These are phyloP conservation scores for Scaptomyza parva DNA, from an alignment of 2,888 invertebrate genomes.

Conservation along the genomic window DNA sequence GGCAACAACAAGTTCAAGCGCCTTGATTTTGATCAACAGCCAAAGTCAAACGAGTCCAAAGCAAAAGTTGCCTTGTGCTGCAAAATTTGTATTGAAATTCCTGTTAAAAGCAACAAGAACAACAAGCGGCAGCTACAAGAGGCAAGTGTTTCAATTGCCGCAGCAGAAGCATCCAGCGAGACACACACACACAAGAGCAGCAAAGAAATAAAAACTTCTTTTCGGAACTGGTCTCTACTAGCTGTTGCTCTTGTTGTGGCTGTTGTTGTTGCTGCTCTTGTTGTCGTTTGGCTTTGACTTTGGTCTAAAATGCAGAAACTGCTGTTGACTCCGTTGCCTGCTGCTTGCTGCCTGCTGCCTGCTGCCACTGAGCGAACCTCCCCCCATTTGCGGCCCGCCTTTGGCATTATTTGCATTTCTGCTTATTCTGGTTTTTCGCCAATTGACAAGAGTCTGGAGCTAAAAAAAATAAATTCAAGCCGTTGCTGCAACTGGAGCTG, in stretches of 20 bases:
- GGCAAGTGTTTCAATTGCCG: constrained; percentile 77
- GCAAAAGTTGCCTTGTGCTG: constrained; percentile 73
- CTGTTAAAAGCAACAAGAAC: constrained; percentile 63
- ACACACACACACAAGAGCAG: constrained; percentile 41
- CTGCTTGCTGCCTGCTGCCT: constrained; percentile 25
- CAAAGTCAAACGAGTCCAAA: constrained; percentile 79
- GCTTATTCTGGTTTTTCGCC: constrained; percentile 59
- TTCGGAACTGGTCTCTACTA: constrained; percentile 75
- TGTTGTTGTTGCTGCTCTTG: constrained; percentile 25
- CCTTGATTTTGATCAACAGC: constrained; percentile 73
- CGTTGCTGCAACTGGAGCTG: constrained; percentile 4
- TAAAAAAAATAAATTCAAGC: constrained; percentile 12
- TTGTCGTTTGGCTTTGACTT: constrained; percentile 63
- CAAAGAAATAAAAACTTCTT: constrained; percentile 67
- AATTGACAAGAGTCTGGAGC: constrained; percentile 27
- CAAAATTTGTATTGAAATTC: constrained; percentile 80
- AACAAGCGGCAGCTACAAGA: constrained; percentile 51
- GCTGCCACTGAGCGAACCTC: constrained; percentile 37
- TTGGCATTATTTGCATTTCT: constrained; percentile 76
- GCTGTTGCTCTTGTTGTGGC: constrained; percentile 35
- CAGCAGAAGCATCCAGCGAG: constrained; percentile 42
- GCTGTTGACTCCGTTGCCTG: constrained; percentile 11
- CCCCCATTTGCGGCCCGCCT: constrained; percentile 49
- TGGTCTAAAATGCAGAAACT: constrained; percentile 74
- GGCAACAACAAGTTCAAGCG: constrained; percentile 76